Base-by-base conservation (phyloP, 2,113 vertebrate species). In the Apeltes quadracus region DNA sequence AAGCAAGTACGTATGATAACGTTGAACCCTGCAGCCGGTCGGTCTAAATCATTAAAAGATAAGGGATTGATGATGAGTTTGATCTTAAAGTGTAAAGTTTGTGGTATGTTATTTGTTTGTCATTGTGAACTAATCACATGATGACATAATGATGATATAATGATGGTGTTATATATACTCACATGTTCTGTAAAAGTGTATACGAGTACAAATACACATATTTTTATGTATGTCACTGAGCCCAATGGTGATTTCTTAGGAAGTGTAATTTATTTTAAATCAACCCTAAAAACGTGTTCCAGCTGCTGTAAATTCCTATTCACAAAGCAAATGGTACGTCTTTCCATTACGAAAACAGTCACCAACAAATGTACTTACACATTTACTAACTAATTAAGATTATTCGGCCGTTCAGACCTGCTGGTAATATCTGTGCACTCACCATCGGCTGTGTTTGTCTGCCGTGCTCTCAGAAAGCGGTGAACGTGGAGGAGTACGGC, bases 1-100 rank as follows among this genome's bases (percentile, higher is more conserved):
- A 99, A 99, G 63, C 95, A 96, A 94, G 98, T 99, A 88, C 32
- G 82, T 63, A 8, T n/a, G 12, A n/a, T 46, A 43, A 32, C 3
- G 20, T 25, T 23, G 32, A 34, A 63, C 43, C 44, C 41, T 7
- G 22, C 5, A 14, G 8, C 0, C 18, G 16, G 14, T 59, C 23
- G 16, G 38, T 22, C 56, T 32, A 29, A 48, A 38, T n/a, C 1
- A 14, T 48, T 5, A 32, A 23, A 57, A 44, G 20, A 14, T 27
- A 9, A 20, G 23, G 9, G 20, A 22, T 18, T 58, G 8, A 18
- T 48, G n/a, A 27, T 22, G 34, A 1, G 6, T 16, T 65, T 63
- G 41, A 43, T 11, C 61, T 32, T 58, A 6, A 38, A 69, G 18
- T 14, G 16, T 57, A 68, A 34, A 2, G 6, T 27, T 55, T 22